These are phyloP conservation scores for Leistus spinibarbis DNA, from an alignment of 2,888 invertebrate genomes.

Conservation along the genomic window DNA sequence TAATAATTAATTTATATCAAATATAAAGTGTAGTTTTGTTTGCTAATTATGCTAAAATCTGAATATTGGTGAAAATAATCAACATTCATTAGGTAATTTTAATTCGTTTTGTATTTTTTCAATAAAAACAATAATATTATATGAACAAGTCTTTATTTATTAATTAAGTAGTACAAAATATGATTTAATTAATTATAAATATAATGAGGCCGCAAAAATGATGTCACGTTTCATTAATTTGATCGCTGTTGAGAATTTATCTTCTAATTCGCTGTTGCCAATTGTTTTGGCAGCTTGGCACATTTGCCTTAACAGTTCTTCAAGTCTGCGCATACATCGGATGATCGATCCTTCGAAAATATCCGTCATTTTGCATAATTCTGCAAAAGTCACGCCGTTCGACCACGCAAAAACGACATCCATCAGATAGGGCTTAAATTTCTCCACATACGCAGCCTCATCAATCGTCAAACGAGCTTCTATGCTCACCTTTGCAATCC, in stretches of 20 bases:
- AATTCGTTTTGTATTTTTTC: neutral
- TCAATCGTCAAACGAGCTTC: slow-evolving; percentile 87
- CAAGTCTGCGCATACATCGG: slow-evolving; percentile 92
- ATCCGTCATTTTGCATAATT: slow-evolving; percentile 95
- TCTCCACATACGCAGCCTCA: slow-evolving; percentile 88
- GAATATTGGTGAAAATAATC: neutral
- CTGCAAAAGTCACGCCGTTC: slow-evolving; percentile 87
- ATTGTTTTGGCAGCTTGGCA: slow-evolving; percentile 96
- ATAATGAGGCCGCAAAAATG: slow-evolving; percentile 98
- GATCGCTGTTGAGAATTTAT: slow-evolving; percentile 92
- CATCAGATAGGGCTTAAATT: slow-evolving; percentile 95
- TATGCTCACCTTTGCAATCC: slow-evolving; percentile 86
- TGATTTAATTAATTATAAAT: slow-evolving; percentile 66
- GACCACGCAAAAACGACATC: slow-evolving; percentile 97
- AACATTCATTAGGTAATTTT: no score
- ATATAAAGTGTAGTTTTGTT: neutral
- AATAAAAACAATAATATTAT: neutral
- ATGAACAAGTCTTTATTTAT: neutral
- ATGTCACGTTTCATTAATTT: slow-evolving; percentile 95
- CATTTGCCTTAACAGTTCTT: slow-evolving; percentile 94
- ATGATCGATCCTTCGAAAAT: slow-evolving; percentile 94
- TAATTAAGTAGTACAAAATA: neutral
- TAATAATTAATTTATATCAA: neutral
- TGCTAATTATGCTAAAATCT: neutral
- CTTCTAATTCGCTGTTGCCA: slow-evolving; percentile 93